Evolutionary conservation across 2,113 vertebrate species (phyloP), one percentile per base, ranked within the genome.

Genomic region (Psophia crepitans): DNA sequence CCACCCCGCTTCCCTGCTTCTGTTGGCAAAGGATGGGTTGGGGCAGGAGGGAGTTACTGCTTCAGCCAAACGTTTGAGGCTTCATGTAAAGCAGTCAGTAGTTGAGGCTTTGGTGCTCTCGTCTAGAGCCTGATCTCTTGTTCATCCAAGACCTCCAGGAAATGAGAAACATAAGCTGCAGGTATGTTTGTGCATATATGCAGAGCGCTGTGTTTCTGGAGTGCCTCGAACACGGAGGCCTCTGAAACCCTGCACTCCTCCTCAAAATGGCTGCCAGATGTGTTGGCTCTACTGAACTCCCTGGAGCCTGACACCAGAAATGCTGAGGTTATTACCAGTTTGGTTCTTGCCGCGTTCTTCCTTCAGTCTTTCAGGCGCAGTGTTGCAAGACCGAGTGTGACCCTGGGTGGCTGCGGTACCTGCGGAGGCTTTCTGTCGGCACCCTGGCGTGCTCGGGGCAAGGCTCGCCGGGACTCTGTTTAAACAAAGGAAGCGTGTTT

Each of bases 181-280:
- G 96, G 94, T 97, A 96, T 54, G 93, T 83, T 63, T 79, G 77
- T 24, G 79, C 75, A 22, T 73, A 26, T 53, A 74, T 12, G 28
- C 89, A 48, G 73, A 91, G 84, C 5, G 3, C 91, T 12, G 86
- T 4, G 2, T 89, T 93, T 96, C 95, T 96, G 94, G 89, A 96
- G 81, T 4, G 87, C 87, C 91, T 89, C 91, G 74, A 94, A 89
- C 78, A 60, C 69, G 0, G 82, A 94, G 94, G 95, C 94, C 89
- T 94, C 95, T 83, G 91, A 92, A 95, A 95, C 88, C 73, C 95
- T 90, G 80, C 92, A 32, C 95, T 94, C 71, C 90, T 97, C 92
- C 96, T 97, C 96, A 97, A 97, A 97, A 97, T 97, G 97, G 97
- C 97, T 97, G 95, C 97, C 97, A 95, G 97, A 96, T 93, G 92